These are phyloP conservation scores for Hirundichthys speculiger DNA, from an alignment of 2,113 vertebrate genomes.

Conservation along the genomic window DNA sequence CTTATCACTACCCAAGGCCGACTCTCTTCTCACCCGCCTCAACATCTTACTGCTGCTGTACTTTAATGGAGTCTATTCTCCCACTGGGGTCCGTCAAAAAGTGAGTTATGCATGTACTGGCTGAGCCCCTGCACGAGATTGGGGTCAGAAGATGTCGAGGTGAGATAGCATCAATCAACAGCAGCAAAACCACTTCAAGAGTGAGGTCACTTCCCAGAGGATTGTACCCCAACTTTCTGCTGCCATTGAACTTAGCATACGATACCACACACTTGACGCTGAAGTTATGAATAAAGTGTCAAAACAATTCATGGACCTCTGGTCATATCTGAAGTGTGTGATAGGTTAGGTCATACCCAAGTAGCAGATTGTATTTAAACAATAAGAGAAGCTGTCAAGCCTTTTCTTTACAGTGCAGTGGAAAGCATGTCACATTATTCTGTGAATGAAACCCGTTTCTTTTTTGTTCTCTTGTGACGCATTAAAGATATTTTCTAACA, in stretches of 20 bases:
- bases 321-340: not conserved
- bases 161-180: slow-evolving; percentile 62
- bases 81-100: slow-evolving; percentile 36
- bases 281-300: slow-evolving; percentile 21
- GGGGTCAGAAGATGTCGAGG: slow-evolving; percentile 53
- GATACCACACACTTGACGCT: slow-evolving; percentile 27
- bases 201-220: slow-evolving; percentile 57
- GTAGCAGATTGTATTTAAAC: slow-evolving; percentile 9
- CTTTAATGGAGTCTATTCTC: slow-evolving; percentile 23
- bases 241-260: slow-evolving; percentile 36
- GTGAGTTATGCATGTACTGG: slow-evolving; percentile 50
- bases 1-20: slow-evolving; percentile 4
- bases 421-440: too few species aligned
- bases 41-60: slow-evolving; percentile 21
- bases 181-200: slow-evolving; percentile 40
- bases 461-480: too few species aligned
- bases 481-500: not conserved
- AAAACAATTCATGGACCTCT: slow-evolving; percentile 34
- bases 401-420: not conserved
- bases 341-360: not conserved
- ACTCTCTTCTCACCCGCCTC: slow-evolving; percentile 7
- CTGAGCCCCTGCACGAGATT: slow-evolving; percentile 34
- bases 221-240: slow-evolving; percentile 28
- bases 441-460: too few species aligned
- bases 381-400: not conserved